A percentile compares a stretch with the other conserved stretches of the same genome.
Conservation (phyloP, 2,888 invertebrate species). For the Trachelus troglodyta region DNA sequence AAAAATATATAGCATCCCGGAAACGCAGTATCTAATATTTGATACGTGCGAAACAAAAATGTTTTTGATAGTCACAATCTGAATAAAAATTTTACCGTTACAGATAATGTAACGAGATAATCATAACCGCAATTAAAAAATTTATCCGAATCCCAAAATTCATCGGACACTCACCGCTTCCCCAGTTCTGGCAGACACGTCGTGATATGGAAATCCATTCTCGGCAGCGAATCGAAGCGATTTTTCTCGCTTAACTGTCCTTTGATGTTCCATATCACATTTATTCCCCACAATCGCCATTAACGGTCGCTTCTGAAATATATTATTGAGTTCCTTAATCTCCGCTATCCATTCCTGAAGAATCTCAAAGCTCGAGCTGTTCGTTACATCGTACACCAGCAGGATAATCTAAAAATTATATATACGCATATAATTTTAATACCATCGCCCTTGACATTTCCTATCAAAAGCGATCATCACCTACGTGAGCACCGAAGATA, state of each 20-base stretch:
- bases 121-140: background rate
- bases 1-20: background rate
- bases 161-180: conserved; percentile 71
- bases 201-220: conserved; percentile 72
- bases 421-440: conserved; percentile 8
- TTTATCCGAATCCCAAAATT: background rate
- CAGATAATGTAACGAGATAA: conserved; percentile 11
- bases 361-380: conserved; percentile 82
- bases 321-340: conserved; percentile 67
- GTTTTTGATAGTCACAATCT: conserved; percentile 13
- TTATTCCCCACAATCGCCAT: conserved; percentile 78
- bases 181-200: conserved; percentile 79
- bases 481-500: conserved; percentile 77
- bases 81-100: conserved; percentile 5
- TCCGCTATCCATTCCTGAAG: conserved; percentile 77
- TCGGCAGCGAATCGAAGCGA: conserved; percentile 75
- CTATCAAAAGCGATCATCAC: conserved; percentile 38
- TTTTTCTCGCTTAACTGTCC: conserved; percentile 74
- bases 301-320: conserved; percentile 68
- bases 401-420: conserved; percentile 74
- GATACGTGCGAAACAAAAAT: background rate
- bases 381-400: conserved; percentile 87
- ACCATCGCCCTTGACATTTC: background rate
- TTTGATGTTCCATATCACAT: conserved; percentile 80
- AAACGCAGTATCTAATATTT: background rate